Conservation (phyloP, 2,113 vertebrate species). For the Lycocorax pyrrhopterus region DNA sequence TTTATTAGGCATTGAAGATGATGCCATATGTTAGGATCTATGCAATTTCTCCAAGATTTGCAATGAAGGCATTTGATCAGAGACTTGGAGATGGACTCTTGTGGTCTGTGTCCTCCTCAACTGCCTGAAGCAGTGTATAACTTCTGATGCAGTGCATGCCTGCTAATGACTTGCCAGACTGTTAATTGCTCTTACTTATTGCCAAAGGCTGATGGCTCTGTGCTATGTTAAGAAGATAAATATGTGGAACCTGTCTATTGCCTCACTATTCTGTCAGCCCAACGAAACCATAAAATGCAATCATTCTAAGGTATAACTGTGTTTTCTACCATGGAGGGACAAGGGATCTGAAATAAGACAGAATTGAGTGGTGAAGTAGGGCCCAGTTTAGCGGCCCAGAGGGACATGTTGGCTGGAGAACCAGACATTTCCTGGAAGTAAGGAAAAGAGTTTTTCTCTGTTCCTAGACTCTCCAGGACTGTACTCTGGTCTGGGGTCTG, state of each 20-base stretch:
- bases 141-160: neutral
- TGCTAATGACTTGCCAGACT: neutral
- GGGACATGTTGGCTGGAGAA: accelerated
- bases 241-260: neutral
- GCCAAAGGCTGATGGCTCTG: neutral
- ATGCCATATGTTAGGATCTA: neutral
- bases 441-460: neutral
- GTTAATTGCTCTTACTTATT: neutral
- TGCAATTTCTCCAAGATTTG: neutral
- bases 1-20: neutral
- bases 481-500: neutral
- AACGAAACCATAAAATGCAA: neutral
- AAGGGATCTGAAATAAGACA: neutral
- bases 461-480: neutral
- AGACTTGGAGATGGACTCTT: neutral
- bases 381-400: neutral
- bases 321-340: neutral
- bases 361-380: neutral
- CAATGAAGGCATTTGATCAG: neutral
- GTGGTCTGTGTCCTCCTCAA: neutral
- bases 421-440: neutral
- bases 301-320: neutral
- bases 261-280: neutral
- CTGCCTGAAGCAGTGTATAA: neutral
- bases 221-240: neutral